Percentiles rank a stretch among this genome's conserved stretches.
Evolutionary conservation across 2,888 invertebrate species (phyloP).

Genomic region (Notodonta dromedarius): DNA sequence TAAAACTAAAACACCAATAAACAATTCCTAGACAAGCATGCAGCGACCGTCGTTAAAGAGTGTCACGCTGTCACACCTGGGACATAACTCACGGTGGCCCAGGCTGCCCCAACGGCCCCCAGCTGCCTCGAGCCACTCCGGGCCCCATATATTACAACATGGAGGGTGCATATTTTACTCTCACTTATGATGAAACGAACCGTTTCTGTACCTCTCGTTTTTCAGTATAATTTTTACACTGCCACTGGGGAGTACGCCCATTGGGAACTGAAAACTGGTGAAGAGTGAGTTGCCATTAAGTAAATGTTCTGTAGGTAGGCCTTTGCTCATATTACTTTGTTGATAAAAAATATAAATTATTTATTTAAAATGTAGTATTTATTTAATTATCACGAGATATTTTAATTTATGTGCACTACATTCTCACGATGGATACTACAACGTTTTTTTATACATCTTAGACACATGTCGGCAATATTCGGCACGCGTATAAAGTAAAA

Average conservation of each 20-base stretch:
- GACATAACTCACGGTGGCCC: conserved; percentile 14
- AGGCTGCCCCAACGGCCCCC: conserved; percentile 4
- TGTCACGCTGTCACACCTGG: conserved; percentile 2
- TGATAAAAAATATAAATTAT: too few relatives aligned
- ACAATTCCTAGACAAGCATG: neutral
- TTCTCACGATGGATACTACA: too few relatives aligned
- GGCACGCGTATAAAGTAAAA: too few relatives aligned
- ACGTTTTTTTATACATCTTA: too few relatives aligned
- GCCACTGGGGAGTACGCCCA: conserved; percentile 33
- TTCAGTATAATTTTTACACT: conserved; percentile 41
- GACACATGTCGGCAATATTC: too few relatives aligned
- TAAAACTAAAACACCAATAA: neutral
- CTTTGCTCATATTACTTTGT: too few relatives aligned
- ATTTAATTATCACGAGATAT: too few relatives aligned
- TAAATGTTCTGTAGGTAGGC: neutral
- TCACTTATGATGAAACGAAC: conserved; percentile 40
- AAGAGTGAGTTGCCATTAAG: neutral
- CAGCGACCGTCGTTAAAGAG: conserved; percentile 8
- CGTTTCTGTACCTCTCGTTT: conserved; percentile 30
- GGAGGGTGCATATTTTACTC: conserved; percentile 50
- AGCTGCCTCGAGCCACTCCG: conserved; percentile 25
- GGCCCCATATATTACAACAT: conserved; percentile 41
- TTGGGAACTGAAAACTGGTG: conserved; percentile 24
- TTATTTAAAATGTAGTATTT: too few relatives aligned
- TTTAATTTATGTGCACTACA: too few relatives aligned